Conservation (phyloP, 64 coral and sea anemone species). For the Actinia tenebrosa region DNA sequence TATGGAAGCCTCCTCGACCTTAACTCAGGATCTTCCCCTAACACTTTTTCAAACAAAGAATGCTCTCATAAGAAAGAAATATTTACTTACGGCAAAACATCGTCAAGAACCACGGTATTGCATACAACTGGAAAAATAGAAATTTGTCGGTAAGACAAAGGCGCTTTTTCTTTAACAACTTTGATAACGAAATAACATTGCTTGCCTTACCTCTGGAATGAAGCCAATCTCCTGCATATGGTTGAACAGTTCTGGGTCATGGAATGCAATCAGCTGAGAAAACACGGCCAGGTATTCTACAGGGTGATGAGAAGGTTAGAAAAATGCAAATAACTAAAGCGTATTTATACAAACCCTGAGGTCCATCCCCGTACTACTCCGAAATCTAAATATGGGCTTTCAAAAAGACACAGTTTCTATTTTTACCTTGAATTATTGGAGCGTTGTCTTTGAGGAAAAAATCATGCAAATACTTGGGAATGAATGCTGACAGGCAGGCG, state of each 20-base stretch:
- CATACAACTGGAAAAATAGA: constrained; percentile 66
- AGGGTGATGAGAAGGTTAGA: not conserved
- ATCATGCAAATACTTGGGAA: constrained; percentile 92
- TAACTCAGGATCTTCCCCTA: no score
- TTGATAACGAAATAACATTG: not conserved
- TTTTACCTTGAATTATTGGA: constrained; percentile 85
- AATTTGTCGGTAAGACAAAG: not conserved
- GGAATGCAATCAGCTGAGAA: constrained; percentile 95
- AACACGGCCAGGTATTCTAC: constrained; percentile 98
- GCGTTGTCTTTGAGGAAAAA: constrained; percentile 98
- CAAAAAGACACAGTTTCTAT: no score
- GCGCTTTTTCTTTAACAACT: not conserved
- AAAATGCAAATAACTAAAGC: not conserved
- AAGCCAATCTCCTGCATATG: constrained; percentile 92
- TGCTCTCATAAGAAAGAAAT: no score
- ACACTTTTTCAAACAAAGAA: no score
- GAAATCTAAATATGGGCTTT: no score
- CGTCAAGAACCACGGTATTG: constrained; percentile 97
- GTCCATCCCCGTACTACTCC: no score
- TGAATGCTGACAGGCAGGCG: constrained; percentile 74
- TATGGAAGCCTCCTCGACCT: no score
- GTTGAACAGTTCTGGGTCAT: constrained; percentile 93
- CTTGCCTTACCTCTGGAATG: constrained; percentile 75
- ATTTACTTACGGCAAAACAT: constrained; percentile 97
- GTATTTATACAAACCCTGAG: not conserved